Conservation (phyloP, 2,113 vertebrate genomes). For the Lagopus muta region DNA sequence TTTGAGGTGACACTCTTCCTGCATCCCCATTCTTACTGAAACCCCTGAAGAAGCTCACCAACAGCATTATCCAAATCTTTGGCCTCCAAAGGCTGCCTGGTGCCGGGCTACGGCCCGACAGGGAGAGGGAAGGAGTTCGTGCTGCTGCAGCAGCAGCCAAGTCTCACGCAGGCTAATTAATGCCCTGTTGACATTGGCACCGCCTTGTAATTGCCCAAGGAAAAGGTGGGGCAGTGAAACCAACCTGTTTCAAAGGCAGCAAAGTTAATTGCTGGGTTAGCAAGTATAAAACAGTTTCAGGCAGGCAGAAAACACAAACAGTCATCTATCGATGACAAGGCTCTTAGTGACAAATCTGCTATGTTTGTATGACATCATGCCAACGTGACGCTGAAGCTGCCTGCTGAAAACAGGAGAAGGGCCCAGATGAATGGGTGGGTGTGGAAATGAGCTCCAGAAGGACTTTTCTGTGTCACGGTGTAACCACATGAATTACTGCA, state of each 20-base stretch:
- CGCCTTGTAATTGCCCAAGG: neutral
- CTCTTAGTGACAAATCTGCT: conserved; percentile 52
- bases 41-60: neutral
- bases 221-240: conserved; percentile 61
- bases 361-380: conserved; percentile 35
- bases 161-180: conserved; percentile 1
- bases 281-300: conserved; percentile 51
- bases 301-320: conserved; percentile 62
- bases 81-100: neutral
- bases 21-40: neutral
- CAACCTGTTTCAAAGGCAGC: conserved; percentile 46
- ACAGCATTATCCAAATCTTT: neutral
- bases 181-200: neutral
- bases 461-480: conserved; percentile 44
- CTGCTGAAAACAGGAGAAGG: conserved; percentile 18
- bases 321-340: conserved; percentile 52
- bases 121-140: neutral
- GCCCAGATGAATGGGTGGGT: conserved; percentile 57
- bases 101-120: rapidly evolving
- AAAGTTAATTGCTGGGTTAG: conserved; percentile 44
- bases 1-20: neutral
- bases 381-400: conserved; percentile 11
- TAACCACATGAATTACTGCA: conserved; percentile 68
- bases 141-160: rapidly evolving
- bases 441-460: conserved; percentile 63